Evolutionary conservation across 2,113 vertebrate genomes (phyloP).

Genomic region (Coturnix japonica): DNA sequence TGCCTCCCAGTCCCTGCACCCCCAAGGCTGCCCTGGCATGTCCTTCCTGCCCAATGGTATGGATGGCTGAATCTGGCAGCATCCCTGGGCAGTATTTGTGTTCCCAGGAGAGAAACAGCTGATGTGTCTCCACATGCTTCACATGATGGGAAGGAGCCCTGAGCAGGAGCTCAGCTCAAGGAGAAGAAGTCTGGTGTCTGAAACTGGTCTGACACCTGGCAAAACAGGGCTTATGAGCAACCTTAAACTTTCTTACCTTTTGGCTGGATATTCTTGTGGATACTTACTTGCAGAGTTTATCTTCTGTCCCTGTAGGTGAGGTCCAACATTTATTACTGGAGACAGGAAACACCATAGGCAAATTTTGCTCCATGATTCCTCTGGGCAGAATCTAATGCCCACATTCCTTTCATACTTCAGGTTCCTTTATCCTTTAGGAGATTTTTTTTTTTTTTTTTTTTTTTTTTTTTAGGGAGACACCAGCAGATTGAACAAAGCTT

Average conservation of each 20-base stretch:
- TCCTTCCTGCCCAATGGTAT: neutral
- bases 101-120: neutral
- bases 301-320: neutral
- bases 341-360: neutral
- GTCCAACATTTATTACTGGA: neutral
- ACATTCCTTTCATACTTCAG: neutral
- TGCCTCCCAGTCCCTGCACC: neutral
- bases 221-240: neutral
- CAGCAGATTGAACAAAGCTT: neutral
- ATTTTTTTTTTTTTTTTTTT: neutral
- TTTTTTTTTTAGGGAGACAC: conserved; percentile 28
- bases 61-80: neutral
- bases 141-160: neutral
- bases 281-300: neutral
- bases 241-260: neutral
- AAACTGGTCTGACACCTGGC: neutral
- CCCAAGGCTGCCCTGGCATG: neutral
- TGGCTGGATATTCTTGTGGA: neutral
- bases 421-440: conserved; percentile 7
- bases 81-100: neutral
- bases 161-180: neutral
- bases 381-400: neutral
- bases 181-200: neutral
- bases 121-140: neutral
- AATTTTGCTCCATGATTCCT: neutral